These are phyloP conservation scores for Tenebrio molitor DNA, from an alignment of 1,140 invertebrate species.

Conservation along the genomic window DNA sequence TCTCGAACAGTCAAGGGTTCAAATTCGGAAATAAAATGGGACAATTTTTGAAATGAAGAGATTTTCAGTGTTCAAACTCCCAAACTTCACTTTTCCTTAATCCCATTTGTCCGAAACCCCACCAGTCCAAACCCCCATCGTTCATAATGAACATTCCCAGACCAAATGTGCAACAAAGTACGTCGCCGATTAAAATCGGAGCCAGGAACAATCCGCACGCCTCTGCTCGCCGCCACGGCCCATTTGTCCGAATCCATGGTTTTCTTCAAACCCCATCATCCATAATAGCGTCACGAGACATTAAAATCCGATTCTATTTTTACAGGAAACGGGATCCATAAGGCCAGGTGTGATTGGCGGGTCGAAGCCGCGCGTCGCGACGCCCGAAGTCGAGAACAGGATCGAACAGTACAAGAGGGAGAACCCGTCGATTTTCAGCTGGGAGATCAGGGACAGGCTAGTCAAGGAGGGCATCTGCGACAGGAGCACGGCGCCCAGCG, in stretches of 20 bases:
- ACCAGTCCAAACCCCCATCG: background rate
- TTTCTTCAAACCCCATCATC: background rate
- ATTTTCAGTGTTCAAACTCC: too few relatives aligned
- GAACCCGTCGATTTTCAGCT: constrained; percentile 92
- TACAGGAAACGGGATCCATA: constrained; percentile 86
- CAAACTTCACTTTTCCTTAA: too few relatives aligned
- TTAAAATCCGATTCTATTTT: constrained; percentile 23
- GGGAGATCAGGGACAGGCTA: constrained; percentile 90
- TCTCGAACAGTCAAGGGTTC: too few relatives aligned
- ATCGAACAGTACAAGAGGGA: constrained; percentile 90
- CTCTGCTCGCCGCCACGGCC: background rate
- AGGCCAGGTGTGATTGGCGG: constrained; percentile 86
- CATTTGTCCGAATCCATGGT: background rate
- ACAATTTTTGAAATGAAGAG: too few relatives aligned
- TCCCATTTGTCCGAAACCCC: too few relatives aligned
- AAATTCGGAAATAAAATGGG: too few relatives aligned
- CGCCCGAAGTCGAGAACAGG: constrained; percentile 83
- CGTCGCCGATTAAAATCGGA: too few relatives aligned
- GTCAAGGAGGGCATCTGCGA: constrained; percentile 88
- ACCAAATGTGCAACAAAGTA: too few relatives aligned
- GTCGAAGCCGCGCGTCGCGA: constrained; percentile 82
- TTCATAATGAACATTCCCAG: background rate
- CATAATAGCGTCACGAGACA: background rate
- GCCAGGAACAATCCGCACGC: background rate
- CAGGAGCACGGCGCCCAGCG: constrained; percentile 82